These are phyloP conservation scores for Porites cylindrica DNA, from an alignment of 92 coral and sea anemone genomes.

Conservation along the genomic window DNA sequence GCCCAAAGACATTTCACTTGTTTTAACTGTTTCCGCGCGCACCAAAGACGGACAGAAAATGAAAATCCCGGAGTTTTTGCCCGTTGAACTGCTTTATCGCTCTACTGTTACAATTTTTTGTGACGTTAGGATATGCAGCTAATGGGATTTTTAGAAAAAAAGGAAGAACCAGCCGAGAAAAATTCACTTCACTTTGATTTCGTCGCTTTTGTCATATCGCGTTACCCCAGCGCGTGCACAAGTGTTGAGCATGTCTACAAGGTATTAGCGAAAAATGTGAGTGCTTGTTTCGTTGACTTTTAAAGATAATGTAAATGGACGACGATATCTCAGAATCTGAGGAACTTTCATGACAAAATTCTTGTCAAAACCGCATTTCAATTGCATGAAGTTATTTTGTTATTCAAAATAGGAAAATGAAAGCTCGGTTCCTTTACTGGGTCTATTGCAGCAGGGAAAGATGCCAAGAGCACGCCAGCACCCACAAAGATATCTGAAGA, in stretches of 20 bases:
- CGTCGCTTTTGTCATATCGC: background rate
- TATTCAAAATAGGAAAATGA: conserved; percentile 50
- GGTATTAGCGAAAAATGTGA: background rate
- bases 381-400: conserved; percentile 45
- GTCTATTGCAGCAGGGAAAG: conserved; percentile 26
- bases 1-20: conserved; percentile 15
- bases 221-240: background rate
- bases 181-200: background rate
- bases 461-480: conserved; percentile 31
- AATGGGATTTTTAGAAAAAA: conserved; percentile 11
- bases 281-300: too few species aligned
- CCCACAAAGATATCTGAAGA: conserved; percentile 45
- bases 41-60: conserved; percentile 3
- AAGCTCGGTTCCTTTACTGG: conserved; percentile 33
- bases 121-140: conserved; percentile 19
- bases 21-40: conserved; percentile 2
- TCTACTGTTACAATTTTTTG: conserved; percentile 14
- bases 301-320: background rate
- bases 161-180: background rate
- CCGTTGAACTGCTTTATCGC: too few species aligned
- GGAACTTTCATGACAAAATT: background rate
- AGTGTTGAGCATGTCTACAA: conserved; percentile 11
- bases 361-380: background rate
- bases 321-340: background rate
- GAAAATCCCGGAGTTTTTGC: background rate